A percentile compares a stretch with the other conserved stretches of the same genome.
Evolutionary conservation across 2,113 vertebrate species (phyloP).

Genomic region (Centrocercus urophasianus): DNA sequence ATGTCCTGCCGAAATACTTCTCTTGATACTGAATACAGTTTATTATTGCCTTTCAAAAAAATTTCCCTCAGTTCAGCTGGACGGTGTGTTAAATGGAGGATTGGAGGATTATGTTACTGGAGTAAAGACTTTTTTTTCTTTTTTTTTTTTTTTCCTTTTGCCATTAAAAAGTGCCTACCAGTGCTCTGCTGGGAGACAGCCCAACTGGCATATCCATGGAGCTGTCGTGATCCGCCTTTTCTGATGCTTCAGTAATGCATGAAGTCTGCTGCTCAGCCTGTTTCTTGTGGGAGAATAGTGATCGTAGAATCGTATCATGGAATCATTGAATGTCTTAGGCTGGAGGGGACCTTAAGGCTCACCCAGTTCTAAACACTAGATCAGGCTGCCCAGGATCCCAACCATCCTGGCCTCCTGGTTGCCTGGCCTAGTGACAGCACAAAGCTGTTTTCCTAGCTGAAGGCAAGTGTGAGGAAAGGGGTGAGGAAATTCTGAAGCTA

Average conservation of each 20-base stretch:
- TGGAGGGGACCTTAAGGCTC: no score
- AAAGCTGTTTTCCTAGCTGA: neutral
- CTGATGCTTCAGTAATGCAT: neutral
- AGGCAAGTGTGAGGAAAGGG: neutral
- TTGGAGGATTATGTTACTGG: neutral
- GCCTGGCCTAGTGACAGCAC: neutral
- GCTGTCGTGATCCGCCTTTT: neutral
- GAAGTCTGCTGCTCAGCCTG: neutral
- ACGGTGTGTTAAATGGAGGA: neutral
- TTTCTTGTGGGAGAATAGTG: neutral
- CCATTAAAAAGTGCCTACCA: neutral
- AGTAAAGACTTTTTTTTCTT: neutral
- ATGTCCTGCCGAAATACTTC: neutral
- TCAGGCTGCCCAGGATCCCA: no score
- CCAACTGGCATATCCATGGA: neutral
- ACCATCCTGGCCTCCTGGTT: no score
- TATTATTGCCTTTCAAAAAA: neutral
- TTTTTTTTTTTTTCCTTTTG: neutral
- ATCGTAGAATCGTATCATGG: no score
- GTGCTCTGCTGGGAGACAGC: neutral
- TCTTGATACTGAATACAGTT: neutral
- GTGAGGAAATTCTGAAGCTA: neutral
- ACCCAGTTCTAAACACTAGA: no score
- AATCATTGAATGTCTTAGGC: no score
- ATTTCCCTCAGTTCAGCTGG: neutral